Evolutionary conservation across 2,797 vertebrate species (phyloP).

Genomic region (Silurus aristotelis): DNA sequence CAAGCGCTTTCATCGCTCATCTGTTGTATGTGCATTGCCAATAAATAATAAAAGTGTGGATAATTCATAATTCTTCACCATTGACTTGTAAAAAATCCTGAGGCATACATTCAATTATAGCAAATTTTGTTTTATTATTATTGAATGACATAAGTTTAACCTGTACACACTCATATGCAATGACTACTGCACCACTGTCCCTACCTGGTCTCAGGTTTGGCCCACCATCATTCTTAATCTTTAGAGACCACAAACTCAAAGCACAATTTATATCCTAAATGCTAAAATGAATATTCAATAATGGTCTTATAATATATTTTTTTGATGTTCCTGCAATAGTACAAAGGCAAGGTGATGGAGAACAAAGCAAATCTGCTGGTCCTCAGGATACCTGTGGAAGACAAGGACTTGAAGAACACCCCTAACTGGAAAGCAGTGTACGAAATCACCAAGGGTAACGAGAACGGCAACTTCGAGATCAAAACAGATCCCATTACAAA

Average conservation of each 20-base stretch:
- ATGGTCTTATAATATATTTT: neutral
- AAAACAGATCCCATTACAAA: slow-evolving; percentile 81
- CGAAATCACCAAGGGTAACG: slow-evolving; percentile 79
- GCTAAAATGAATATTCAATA: neutral
- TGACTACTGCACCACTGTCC: too few species aligned
- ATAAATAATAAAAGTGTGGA: neutral
- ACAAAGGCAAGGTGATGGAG: slow-evolving; percentile 76
- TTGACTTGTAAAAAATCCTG: neutral
- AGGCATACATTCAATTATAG: neutral
- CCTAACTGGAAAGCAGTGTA: slow-evolving; percentile 74
- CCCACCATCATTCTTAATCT: neutral
- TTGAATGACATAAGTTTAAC: neutral
- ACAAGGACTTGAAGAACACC: slow-evolving; percentile 74
- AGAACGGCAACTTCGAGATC: slow-evolving; percentile 78
- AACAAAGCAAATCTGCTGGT: slow-evolving; percentile 76
- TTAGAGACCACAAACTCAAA: neutral
- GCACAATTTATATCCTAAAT: neutral
- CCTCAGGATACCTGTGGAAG: slow-evolving; percentile 73
- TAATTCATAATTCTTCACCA: neutral
- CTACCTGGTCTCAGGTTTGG: too few species aligned
- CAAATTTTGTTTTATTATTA: neutral
- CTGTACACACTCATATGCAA: too few species aligned
- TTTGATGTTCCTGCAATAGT: slow-evolving; percentile 65
- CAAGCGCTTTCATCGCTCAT: too few species aligned
- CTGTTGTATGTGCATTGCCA: neutral